Conservation (phyloP, 2,888 invertebrate genomes). For the Scaptomyza polygonia region DNA sequence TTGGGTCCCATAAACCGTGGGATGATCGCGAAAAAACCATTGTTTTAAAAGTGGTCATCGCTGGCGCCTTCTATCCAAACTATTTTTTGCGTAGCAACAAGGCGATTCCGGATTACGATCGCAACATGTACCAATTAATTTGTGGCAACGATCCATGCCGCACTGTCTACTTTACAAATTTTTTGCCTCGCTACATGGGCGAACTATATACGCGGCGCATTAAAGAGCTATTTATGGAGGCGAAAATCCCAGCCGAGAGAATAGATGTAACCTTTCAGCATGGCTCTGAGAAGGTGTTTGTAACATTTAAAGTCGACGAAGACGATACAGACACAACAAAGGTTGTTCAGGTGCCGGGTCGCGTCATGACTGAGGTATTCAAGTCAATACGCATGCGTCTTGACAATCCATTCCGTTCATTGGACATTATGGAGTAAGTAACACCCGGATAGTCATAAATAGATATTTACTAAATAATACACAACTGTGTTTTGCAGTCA, state of each 20-base stretch:
- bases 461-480: background rate
- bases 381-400: slow-evolving; percentile 89
- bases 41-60: slow-evolving; percentile 87
- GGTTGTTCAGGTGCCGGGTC: slow-evolving; percentile 86
- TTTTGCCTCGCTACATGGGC: slow-evolving; percentile 88
- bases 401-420: slow-evolving; percentile 77
- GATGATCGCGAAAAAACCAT: slow-evolving; percentile 86
- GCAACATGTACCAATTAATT: slow-evolving; percentile 88
- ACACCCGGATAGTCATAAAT: background rate
- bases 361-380: slow-evolving; percentile 89
- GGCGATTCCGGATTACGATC: slow-evolving; percentile 87
- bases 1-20: slow-evolving; percentile 78
- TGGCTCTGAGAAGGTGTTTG: slow-evolving; percentile 87
- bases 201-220: slow-evolving; percentile 88
- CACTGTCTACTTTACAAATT: slow-evolving; percentile 89
- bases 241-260: slow-evolving; percentile 82
- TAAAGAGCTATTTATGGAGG: slow-evolving; percentile 86
- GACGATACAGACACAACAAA: slow-evolving; percentile 44
- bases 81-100: slow-evolving; percentile 89
- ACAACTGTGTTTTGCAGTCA: slow-evolving; percentile 79
- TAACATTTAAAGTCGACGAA: slow-evolving; percentile 86
- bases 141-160: slow-evolving; percentile 91
- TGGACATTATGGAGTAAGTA: slow-evolving; percentile 82
- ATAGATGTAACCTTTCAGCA: slow-evolving; percentile 83
- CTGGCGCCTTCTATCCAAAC: slow-evolving; percentile 94